Percentiles rank a stretch among this genome's conserved stretches.
Conservation (phyloP, 1,140 invertebrate species). For the Danaus melanippus region DNA sequence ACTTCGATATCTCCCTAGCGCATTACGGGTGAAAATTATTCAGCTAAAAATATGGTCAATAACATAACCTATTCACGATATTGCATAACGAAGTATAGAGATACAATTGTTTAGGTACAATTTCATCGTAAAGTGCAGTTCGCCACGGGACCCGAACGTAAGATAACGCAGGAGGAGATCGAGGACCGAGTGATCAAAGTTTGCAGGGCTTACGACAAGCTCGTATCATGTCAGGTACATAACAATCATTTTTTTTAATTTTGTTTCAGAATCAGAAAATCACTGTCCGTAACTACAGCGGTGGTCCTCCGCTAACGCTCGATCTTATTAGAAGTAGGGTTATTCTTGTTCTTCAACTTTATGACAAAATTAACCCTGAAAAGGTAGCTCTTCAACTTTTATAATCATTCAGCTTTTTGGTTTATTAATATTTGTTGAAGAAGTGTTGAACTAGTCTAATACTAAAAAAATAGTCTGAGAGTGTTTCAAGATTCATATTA, state of each 20-base stretch:
- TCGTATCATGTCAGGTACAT: slow-evolving; percentile 82
- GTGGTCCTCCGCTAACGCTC: slow-evolving; percentile 81
- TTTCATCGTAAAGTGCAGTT: slow-evolving; percentile 40
- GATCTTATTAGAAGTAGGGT: slow-evolving; percentile 90
- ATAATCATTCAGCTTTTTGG: neutral
- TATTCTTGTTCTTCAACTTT: slow-evolving; percentile 93
- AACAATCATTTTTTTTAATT: slow-evolving; percentile 62
- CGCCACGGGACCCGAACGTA: slow-evolving; percentile 41
- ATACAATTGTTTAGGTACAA: slow-evolving; percentile 55
- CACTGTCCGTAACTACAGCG: slow-evolving; percentile 80
- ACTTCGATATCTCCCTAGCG: too few relatives aligned
- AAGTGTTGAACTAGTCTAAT: too few relatives aligned
- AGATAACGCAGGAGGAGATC: slow-evolving; percentile 71
- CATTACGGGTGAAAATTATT: too few relatives aligned
- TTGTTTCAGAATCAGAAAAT: slow-evolving; percentile 77
- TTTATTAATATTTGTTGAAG: too few relatives aligned
- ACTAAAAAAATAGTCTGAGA: too few relatives aligned
- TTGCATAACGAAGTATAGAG: slow-evolving; percentile 66
- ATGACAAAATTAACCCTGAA: slow-evolving; percentile 94
- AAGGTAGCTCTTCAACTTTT: slow-evolving; percentile 79
- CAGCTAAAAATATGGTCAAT: slow-evolving; percentile 7
- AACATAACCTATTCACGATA: slow-evolving; percentile 56
- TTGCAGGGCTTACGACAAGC: slow-evolving; percentile 85
- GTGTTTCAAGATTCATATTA: neutral
- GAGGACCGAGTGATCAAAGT: slow-evolving; percentile 84